Conservation (phyloP, 2,888 invertebrate genomes). For the Branchipolynoe longqiensis region DNA sequence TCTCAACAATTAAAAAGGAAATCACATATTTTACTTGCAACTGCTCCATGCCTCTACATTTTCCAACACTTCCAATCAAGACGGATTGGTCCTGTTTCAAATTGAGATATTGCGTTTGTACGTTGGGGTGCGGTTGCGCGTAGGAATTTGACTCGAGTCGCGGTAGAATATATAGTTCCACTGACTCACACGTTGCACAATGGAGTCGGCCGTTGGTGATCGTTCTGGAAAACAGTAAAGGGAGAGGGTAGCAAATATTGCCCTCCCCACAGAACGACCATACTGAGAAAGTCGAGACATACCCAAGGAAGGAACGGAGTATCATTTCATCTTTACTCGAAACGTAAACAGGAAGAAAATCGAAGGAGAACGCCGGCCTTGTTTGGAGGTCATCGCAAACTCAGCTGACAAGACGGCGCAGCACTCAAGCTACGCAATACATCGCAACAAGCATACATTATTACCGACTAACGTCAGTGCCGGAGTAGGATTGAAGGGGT, state of each 20-base stretch:
- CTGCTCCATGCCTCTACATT: too few relatives aligned
- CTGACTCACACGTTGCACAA: constrained; percentile 60
- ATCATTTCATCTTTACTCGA: constrained; percentile 24
- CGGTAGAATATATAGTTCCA: constrained; percentile 3
- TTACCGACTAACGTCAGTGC: neutral
- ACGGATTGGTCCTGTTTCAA: neutral
- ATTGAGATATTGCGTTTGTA: constrained; percentile 7
- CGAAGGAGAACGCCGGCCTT: neutral
- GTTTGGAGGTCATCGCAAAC: constrained; percentile 22
- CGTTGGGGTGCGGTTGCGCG: constrained; percentile 1
- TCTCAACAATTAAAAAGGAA: neutral
- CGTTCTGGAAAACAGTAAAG: constrained; percentile 27
- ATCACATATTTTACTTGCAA: neutral
- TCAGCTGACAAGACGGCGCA: constrained; percentile 25
- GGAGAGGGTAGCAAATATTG: constrained; percentile 39
- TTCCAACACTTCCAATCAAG: neutral
- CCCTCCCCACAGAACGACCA: constrained; percentile 49
- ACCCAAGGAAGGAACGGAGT: constrained; percentile 38
- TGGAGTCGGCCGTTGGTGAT: constrained; percentile 53
- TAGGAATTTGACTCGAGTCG: neutral
- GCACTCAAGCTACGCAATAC: constrained; percentile 14
- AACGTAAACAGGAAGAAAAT: neutral
- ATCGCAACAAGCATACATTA: constrained; percentile 23
- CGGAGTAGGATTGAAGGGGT: constrained; percentile 20
- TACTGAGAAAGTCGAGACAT: constrained; percentile 50